Evolutionary conservation across 2,113 vertebrate species (phyloP), one percentile per base, ranked within the genome.

Genomic region (Ptilonorhynchus violaceus): DNA sequence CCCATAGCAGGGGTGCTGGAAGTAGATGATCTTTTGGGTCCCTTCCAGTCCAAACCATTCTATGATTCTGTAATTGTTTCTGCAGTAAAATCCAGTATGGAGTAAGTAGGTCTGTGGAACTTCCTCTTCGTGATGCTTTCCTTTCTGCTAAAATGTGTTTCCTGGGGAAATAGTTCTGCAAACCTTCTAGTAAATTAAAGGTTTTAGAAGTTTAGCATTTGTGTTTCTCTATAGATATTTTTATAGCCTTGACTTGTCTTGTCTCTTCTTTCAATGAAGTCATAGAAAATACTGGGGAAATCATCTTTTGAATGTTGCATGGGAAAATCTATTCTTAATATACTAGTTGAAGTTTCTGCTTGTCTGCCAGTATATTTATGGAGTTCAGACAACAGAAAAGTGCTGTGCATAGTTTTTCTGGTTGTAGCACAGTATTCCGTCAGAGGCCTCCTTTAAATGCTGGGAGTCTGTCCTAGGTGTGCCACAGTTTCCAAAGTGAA

Each of bases 1-100:
- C 25, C 31, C 13, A 10, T 21, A 22, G 56, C 27, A 56, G 15
- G 5, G 23, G 22, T 2, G 1, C 35, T 90, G 49, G 56, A 56
- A 70, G 5, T 7, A 33, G 49, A 14, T 31, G 35, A 77, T 37
- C 35, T 37, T 55, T 63, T 49, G 33, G 31, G 15, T 63, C 56
- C 41, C 49, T 42, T 55, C 11, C 35, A 63, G 27, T 25, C n/a
- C 30, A 83, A 35, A 15, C 46, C 21, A 55, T 76, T 70, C 49
- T 31, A 2, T 49, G 63, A 55, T 69, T 69, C 79, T 62, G 16
- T 69, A 55, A 37, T 14, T 49, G 4, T 75, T 90, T 49, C 78
- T 77, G 37, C 14, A 23, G 0, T 76, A 52, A 41, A 56, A 64
- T 13, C 7, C 3, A 0, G 2, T 18, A 19, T 21, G 50, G 37